phyloP scores from a whole-genome alignment of 2,888 invertebrate genomes.

The Temnothorax unifasciatus region DNA sequence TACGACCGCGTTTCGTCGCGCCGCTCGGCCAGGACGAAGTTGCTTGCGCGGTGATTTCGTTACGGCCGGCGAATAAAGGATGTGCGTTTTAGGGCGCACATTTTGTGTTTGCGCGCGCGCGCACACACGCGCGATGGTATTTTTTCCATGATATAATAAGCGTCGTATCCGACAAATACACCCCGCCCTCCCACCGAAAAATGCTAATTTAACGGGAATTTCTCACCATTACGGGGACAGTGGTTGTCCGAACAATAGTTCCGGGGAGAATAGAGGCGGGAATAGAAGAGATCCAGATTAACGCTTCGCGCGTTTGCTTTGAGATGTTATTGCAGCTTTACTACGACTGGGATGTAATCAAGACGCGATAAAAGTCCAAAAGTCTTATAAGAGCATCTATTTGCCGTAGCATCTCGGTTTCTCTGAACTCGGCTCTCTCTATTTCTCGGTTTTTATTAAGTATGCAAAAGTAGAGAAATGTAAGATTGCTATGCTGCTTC shows the following conservation, averaged over 20 bases:
- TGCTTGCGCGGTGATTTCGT: slow-evolving; percentile 59
- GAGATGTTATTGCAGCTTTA: slow-evolving; percentile 25
- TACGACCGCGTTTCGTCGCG: slow-evolving; percentile 58
- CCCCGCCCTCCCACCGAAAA: slow-evolving; percentile 35
- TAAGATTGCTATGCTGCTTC: slow-evolving; percentile 15
- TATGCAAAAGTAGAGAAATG: slow-evolving; percentile 1
- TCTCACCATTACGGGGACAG: slow-evolving; percentile 27
- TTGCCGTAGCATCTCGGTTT: not conserved
- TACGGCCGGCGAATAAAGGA: slow-evolving; percentile 45
- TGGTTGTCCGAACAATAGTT: slow-evolving; percentile 28
- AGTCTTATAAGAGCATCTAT: slow-evolving; percentile 9
- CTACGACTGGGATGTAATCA: not conserved
- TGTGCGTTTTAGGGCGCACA: slow-evolving; percentile 47
- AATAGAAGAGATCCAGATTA: slow-evolving; percentile 40
- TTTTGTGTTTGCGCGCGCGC: slow-evolving; percentile 28
- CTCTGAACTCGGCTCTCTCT: not conserved
- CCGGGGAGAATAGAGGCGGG: not conserved
- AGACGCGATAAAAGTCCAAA: slow-evolving; percentile 3
- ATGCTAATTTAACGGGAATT: slow-evolving; percentile 59
- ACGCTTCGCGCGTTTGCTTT: not conserved
- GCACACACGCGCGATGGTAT: slow-evolving; percentile 29
- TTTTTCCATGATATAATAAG: slow-evolving; percentile 21
- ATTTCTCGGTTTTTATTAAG: slow-evolving; percentile 6
- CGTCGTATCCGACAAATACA: slow-evolving; percentile 56
- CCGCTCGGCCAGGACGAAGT: slow-evolving; percentile 22